Percentiles rank a stretch among this genome's conserved stretches.
Conservation (phyloP, 2,888 invertebrate genomes). For the Rugalucina vietnamica region DNA sequence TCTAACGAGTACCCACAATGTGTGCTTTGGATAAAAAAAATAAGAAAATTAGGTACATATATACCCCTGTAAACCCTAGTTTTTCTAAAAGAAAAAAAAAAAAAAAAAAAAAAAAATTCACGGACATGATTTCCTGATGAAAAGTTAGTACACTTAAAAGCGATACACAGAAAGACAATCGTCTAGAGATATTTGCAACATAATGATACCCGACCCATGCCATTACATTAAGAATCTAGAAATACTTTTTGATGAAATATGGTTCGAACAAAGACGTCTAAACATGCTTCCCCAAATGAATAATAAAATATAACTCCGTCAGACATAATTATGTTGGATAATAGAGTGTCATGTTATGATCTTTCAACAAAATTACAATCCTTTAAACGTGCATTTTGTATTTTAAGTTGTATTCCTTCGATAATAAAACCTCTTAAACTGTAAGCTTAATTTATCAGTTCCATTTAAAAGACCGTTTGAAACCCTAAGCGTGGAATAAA, state of each 20-base stretch:
- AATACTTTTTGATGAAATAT: not conserved
- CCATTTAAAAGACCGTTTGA: conserved; percentile 10
- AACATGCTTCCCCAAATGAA: not conserved
- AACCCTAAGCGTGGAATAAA: conserved; percentile 10
- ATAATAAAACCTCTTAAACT: conserved; percentile 6
- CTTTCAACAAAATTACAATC: not conserved
- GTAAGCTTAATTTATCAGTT: conserved; percentile 12
- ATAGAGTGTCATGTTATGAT: not conserved
- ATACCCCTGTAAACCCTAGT: no score
- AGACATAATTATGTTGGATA: conserved; percentile 2
- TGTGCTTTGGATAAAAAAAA: no score
- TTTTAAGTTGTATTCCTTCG: not conserved
- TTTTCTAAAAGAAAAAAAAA: no score
- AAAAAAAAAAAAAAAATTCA: no score
- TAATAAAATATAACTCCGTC: not conserved
- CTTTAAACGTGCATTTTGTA: not conserved
- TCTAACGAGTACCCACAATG: no score
- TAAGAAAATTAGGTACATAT: no score
- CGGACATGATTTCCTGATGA: no score
- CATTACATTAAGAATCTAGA: no score
- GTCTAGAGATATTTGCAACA: no score
- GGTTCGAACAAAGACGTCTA: not conserved
- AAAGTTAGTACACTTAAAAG: no score
- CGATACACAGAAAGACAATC: no score
- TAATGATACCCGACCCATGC: no score